Conservation (phyloP, 2,888 invertebrate species). For the Rhagonycha fulva region DNA sequence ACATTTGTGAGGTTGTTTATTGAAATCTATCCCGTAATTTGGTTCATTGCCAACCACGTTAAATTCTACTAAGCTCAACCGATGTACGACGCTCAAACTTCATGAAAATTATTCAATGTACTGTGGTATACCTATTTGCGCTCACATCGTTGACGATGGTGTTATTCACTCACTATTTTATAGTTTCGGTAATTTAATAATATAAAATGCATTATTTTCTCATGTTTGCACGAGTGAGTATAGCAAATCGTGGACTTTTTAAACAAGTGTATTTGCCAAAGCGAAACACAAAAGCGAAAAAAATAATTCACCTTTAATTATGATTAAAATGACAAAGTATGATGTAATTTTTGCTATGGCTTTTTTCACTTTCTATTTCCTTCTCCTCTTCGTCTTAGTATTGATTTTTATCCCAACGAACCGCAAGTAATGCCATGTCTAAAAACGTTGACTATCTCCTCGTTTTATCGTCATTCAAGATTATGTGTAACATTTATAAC, state of each 20-base stretch:
- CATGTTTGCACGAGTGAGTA: background rate
- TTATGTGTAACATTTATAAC: slow-evolving; percentile 12
- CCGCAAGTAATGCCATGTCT: slow-evolving; percentile 46
- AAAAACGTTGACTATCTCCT: slow-evolving; percentile 41
- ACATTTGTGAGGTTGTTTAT: slow-evolving; percentile 19
- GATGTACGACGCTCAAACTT: slow-evolving; percentile 37
- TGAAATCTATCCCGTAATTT: slow-evolving; percentile 33
- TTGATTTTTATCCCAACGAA: slow-evolving; percentile 48
- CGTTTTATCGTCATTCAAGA: slow-evolving; percentile 14
- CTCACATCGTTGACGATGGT: background rate
- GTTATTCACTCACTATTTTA: background rate
- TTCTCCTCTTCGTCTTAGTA: slow-evolving; percentile 43
- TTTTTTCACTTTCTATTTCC: slow-evolving; percentile 46
- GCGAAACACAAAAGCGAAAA: background rate
- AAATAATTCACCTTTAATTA: slow-evolving; percentile 21
- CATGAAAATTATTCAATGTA: slow-evolving; percentile 42
- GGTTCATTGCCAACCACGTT: slow-evolving; percentile 37
- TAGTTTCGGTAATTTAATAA: background rate
- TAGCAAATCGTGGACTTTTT: background rate
- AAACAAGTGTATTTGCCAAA: background rate
- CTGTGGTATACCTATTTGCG: slow-evolving; percentile 21
- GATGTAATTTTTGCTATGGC: slow-evolving; percentile 33
- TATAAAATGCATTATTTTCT: background rate
- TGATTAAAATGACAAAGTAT: slow-evolving; percentile 33
- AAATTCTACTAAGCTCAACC: slow-evolving; percentile 29